Percentiles rank a stretch among this genome's conserved stretches.
These are phyloP conservation scores for Phoxinus phoxinus DNA, from an alignment of 2,113 vertebrate genomes.

Conservation along the genomic window DNA sequence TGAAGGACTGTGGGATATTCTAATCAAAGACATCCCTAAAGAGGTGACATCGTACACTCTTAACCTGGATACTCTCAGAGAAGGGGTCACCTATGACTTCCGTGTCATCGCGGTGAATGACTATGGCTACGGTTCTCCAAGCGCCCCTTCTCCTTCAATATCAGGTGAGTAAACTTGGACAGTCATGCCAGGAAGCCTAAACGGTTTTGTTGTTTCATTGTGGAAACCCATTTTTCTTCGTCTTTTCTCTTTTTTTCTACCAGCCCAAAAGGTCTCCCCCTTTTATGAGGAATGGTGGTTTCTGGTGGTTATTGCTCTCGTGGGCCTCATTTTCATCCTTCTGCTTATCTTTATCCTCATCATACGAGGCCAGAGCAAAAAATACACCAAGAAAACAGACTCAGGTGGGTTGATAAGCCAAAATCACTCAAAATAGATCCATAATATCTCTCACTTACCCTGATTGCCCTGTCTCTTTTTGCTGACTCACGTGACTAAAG, in stretches of 20 bases:
- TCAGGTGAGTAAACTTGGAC: constrained; percentile 79
- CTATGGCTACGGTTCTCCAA: constrained; percentile 95
- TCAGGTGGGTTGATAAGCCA: constrained; percentile 78
- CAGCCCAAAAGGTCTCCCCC: constrained; percentile 93
- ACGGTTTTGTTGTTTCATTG: not conserved
- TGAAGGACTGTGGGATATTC: constrained; percentile 97
- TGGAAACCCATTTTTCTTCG: not conserved
- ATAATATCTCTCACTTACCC: constrained; percentile 58
- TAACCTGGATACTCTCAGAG: constrained; percentile 91
- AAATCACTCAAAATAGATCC: constrained; percentile 39
- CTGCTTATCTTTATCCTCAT: constrained; percentile 95
- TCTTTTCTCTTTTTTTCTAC: constrained; percentile 49
- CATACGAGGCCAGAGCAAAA: constrained; percentile 96
- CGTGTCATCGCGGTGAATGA: constrained; percentile 96
- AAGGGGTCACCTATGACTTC: constrained; percentile 96
- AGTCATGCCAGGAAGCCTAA: not conserved
- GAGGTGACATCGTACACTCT: constrained; percentile 97
- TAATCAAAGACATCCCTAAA: constrained; percentile 97
- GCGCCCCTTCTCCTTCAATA: constrained; percentile 91
- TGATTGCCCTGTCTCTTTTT: constrained; percentile 50
- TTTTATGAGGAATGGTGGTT: constrained; percentile 99
- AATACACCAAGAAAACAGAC: constrained; percentile 94
- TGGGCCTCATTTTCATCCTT: constrained; percentile 97
- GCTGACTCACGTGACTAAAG: constrained; percentile 48
- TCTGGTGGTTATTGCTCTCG: constrained; percentile 92